phyloP scores from a whole-genome alignment of 2,797 vertebrate species.

The Toxotes lorentzi region DNA sequence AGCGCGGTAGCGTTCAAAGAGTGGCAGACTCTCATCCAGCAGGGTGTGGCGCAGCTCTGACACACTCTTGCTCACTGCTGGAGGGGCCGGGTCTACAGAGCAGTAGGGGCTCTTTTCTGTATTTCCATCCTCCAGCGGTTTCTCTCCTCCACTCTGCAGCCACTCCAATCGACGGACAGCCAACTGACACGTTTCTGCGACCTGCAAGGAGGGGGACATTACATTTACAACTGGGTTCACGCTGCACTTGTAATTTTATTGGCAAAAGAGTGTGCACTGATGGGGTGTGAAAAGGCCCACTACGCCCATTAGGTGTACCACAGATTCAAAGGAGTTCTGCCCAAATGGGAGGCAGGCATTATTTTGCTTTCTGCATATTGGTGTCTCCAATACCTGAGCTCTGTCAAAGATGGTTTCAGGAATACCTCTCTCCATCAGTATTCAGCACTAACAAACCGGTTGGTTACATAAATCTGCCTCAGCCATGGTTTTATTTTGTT shows the following conservation, averaged over 20 bases:
- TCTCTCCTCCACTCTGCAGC: constrained; percentile 83
- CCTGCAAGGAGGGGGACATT: constrained; percentile 77
- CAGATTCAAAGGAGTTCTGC: too few relatives aligned
- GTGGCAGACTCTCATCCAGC: constrained; percentile 85
- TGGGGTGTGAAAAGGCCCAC: too few relatives aligned
- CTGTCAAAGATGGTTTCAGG: too few relatives aligned
- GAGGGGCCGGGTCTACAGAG: constrained; percentile 94
- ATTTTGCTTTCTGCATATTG: too few relatives aligned
- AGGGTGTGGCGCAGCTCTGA: constrained; percentile 83
- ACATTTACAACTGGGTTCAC: neutral
- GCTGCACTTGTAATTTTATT: neutral
- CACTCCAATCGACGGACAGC: constrained; percentile 91
- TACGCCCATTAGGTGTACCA: too few relatives aligned
- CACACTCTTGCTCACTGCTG: constrained; percentile 81
- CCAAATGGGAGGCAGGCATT: too few relatives aligned
- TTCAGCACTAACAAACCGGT: too few relatives aligned
- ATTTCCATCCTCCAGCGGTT: constrained; percentile 48
- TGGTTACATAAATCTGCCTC: too few relatives aligned
- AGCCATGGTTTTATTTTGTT: too few relatives aligned
- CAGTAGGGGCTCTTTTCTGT: constrained; percentile 84
- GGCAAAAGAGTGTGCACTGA: too few relatives aligned
- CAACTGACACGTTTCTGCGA: constrained; percentile 96
- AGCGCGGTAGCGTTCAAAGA: constrained; percentile 95
- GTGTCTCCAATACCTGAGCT: too few relatives aligned
- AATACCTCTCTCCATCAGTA: too few relatives aligned